phyloP scores from a whole-genome alignment of 2,888 invertebrate genomes.

The Vesta saturnalis region DNA sequence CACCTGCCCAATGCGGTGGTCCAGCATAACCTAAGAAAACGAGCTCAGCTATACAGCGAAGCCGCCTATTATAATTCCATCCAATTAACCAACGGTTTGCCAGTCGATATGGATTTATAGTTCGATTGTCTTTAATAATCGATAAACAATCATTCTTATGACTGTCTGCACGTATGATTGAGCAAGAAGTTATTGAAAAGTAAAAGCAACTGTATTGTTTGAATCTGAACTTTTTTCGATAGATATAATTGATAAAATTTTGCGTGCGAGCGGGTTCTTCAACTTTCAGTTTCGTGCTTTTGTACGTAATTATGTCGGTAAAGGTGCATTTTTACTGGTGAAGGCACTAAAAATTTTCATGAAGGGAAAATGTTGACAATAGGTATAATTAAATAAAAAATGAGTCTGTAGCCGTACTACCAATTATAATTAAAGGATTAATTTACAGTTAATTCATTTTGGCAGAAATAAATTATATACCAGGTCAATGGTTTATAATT shows the following conservation, averaged over 20 bases:
- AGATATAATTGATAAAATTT: constrained; percentile 23
- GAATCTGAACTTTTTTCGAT: constrained; percentile 12
- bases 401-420: not conserved
- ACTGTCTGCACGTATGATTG: constrained; percentile 28
- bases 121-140: constrained; percentile 42
- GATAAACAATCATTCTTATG: constrained; percentile 35
- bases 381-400: no score
- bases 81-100: constrained; percentile 42
- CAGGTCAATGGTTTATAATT: constrained; percentile 4
- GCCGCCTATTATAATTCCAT: constrained; percentile 44
- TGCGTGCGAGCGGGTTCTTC: constrained; percentile 28
- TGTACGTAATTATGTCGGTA: no score
- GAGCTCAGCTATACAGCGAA: constrained; percentile 10
- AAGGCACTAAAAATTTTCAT: no score
- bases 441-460: constrained; percentile 16
- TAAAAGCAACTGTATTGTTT: constrained; percentile 27
- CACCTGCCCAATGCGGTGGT: constrained; percentile 23
- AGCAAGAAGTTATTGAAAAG: constrained; percentile 31
- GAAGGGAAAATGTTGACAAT: no score
- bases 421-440: not conserved
- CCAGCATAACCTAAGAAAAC: constrained; percentile 26
- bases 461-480: not conserved
- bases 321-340: no score
- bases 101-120: constrained; percentile 44
- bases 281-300: constrained; percentile 30